Evolutionary conservation across 1,140 invertebrate genomes (phyloP), one percentile per base, ranked within the genome.

Genomic region (Drosophila pachea): DNA sequence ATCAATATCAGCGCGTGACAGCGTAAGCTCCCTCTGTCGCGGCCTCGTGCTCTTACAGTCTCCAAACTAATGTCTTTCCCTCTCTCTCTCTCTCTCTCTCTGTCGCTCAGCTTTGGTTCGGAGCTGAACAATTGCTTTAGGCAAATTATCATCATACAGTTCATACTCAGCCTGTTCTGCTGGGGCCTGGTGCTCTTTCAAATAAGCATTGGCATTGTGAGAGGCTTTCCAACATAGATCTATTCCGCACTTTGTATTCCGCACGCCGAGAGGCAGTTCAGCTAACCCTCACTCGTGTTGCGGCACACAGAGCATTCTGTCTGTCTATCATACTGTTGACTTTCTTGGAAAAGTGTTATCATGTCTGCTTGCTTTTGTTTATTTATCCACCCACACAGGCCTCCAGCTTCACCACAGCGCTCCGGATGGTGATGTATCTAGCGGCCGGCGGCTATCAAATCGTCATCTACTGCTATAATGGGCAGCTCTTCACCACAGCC

Each of bases 381-480:
- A 22, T 22, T 22, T 3, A 22, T 22, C 22, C 22, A 22, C 5
- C 3, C 8, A 7, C 42, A n/a, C 56, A 86, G 79, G 69, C 62
- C 22, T 45, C 74, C 22, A 86, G 67, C 55, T 31, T 58, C 7
- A 65, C 59, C 22, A 81, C 60, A 6, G 56, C 64, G 14, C 42
- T 88, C 11, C 73, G 84, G 29, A 88, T 88, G 87, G 58, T 84
- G 31, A 73, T 88, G 73, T 88, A 82, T 53, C 55, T 88, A 12
- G 32, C 68, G 7, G 79, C 87, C 5, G 50, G 67, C 3, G 79
- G 83, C 55, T 86, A 78, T 62, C 74, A 88, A 73, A 74, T 88
- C 53, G 71, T 79, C 38, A 76, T 88, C 43, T 88, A 87, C 58
- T 88, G 87, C 56, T 88, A 76, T 48, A 88, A 88, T 54, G 84